Evolutionary conservation across 2,888 invertebrate species (phyloP), one percentile per base, ranked within the genome.

Genomic region (Ceramica pisi): DNA sequence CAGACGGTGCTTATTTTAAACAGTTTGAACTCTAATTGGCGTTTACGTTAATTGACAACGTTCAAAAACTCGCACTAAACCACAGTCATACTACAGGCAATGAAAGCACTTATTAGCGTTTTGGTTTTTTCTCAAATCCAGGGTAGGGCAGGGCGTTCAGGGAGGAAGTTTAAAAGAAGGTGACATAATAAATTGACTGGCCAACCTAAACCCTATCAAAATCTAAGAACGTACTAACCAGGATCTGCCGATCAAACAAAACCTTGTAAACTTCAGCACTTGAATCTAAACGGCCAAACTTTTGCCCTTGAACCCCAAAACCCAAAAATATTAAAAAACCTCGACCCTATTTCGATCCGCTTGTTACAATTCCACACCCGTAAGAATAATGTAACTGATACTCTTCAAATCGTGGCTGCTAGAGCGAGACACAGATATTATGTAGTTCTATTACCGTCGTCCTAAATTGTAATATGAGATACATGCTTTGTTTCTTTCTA

Each of bases 361-460:
- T 84, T 50, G 67, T 83, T 81, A 83, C 66, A 56, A 81, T 81
- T 81, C 84, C 62, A 64, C 63, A 50, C 75, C 57, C 71, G 69
- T 66, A 83, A 78, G 78, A 81, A 80, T 81, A 78, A 57, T 84
- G 92, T 87, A 91, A 90, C 76, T 76, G 90, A 90, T 89, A 90
- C 88, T 86, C 87, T 83, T 91, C 87, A 90, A 88, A 90, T 87
- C 82, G 75, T 82, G 77, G 82, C 69, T 66, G 80, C 66, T 72
- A 80, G 82, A 88, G 78, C 77, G 83, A 82, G 85, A 86, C 81
- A 78, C 70, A 75, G 71, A 78, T 80, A 83, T 86, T 80, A 83
- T 86, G 81, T 78, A 65, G 84, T 87, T 86, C 83, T 87, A 90
- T 88, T 87, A 88, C 78, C 75, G 88, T 90, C 86, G 82, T 78